Conservation (phyloP, 2,888 invertebrate genomes). For the Cheilosia pagana region DNA sequence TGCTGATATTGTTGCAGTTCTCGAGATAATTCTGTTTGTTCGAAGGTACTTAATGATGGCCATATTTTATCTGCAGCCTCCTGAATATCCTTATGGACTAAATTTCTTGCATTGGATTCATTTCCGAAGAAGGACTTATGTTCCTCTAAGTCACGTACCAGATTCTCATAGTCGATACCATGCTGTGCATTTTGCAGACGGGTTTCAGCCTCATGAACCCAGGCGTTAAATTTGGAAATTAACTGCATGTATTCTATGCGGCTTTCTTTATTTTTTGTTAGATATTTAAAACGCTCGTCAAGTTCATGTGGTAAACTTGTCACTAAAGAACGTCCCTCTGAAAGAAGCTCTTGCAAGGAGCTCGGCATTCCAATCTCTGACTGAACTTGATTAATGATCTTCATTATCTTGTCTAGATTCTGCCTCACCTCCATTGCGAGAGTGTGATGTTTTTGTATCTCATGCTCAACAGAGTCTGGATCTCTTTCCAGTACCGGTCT, state of each 20-base stretch:
- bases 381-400: conserved; percentile 88
- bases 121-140: conserved; percentile 94
- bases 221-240: conserved; percentile 90
- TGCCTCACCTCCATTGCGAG: conserved; percentile 88
- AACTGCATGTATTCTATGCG: conserved; percentile 90
- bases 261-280: conserved; percentile 90
- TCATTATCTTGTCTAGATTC: conserved; percentile 88
- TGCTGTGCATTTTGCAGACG: conserved; percentile 91
- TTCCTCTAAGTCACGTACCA: conserved; percentile 92
- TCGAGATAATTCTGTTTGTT: conserved; percentile 92
- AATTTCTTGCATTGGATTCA: conserved; percentile 90
- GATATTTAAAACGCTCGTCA: conserved; percentile 91
- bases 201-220: conserved; percentile 93
- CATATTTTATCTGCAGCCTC: conserved; percentile 94
- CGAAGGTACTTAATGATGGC: conserved; percentile 91
- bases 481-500: conserved; percentile 92
- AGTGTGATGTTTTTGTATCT: conserved; percentile 90
- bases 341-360: conserved; percentile 91
- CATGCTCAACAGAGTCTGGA: conserved; percentile 90
- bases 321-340: conserved; percentile 91
- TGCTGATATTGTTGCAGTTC: conserved; percentile 93
- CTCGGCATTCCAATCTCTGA: conserved; percentile 92
- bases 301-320: conserved; percentile 91
- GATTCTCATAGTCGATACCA: conserved; percentile 94
- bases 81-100: conserved; percentile 92